These are phyloP conservation scores for Spilosoma lubricipeda DNA, from an alignment of 2,888 invertebrate genomes.

Conservation along the genomic window DNA sequence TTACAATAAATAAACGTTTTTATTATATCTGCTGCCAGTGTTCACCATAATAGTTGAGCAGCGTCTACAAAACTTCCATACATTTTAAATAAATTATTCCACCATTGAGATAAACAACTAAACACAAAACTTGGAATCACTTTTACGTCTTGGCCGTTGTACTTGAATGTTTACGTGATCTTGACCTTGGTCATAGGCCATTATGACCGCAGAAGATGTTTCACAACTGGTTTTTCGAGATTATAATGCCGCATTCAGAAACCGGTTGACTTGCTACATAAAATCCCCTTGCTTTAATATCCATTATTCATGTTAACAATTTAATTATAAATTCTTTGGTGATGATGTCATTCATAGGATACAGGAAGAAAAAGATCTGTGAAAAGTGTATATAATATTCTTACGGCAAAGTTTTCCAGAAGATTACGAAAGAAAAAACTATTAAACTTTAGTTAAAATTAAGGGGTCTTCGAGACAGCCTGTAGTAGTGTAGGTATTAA, in stretches of 20 bases:
- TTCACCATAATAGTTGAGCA: not conserved
- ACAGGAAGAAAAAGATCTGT: not conserved
- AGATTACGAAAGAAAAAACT: no score
- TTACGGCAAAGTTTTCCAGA: no score
- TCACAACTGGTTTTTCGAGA: slow-evolving; percentile 14
- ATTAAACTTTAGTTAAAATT: not conserved
- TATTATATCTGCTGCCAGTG: no score
- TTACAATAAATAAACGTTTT: no score
- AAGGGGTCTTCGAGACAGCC: no score
- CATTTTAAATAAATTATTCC: not conserved
- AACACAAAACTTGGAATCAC: not conserved
- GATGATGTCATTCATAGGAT: not conserved
- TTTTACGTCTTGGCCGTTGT: not conserved
- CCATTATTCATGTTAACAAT: not conserved
- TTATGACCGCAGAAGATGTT: not conserved
- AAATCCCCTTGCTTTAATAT: slow-evolving; percentile 1
- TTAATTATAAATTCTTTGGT: not conserved
- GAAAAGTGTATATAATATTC: no score
- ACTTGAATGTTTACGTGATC: not conserved
- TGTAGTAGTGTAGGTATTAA: no score
- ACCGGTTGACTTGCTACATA: slow-evolving; percentile 4
- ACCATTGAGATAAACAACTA: no score
- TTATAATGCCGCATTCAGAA: slow-evolving; percentile 1
- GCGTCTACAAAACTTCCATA: not conserved
- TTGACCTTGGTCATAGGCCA: slow-evolving; percentile 10